Evolutionary conservation across 2,113 vertebrate genomes (phyloP).

Genomic region (Crypturellus undulatus): DNA sequence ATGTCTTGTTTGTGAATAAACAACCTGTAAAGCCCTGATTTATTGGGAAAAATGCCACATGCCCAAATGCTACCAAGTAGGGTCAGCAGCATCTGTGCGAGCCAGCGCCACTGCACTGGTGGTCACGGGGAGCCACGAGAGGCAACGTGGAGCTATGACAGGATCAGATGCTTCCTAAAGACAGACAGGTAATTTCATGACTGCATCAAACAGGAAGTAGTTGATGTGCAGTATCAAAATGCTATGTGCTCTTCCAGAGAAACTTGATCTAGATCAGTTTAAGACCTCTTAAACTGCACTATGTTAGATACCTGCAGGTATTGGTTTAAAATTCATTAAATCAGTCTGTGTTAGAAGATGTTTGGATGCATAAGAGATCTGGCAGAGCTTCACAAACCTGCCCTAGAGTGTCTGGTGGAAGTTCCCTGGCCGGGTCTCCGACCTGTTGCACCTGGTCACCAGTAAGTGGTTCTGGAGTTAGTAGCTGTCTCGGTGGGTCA

Average conservation of each 20-base stretch:
- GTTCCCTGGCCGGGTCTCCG: neutral
- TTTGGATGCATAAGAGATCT: neutral
- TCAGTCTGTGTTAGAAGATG: neutral
- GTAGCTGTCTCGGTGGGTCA: neutral
- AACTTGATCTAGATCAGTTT: neutral
- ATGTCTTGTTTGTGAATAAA: constrained; percentile 9
- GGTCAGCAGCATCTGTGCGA: neutral
- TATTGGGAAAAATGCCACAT: neutral
- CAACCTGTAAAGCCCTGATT: constrained; percentile 7
- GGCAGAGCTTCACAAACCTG: neutral
- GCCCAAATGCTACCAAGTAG: neutral
- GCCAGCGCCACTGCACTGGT: neutral
- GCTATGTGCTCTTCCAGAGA: neutral
- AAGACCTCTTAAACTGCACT: neutral
- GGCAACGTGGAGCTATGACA: neutral
- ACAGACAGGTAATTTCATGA: neutral
- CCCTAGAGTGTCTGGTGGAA: neutral
- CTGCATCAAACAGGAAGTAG: neutral
- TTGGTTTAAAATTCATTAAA: neutral
- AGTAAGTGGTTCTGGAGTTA: neutral
- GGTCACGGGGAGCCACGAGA: neutral
- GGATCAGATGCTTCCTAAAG: neutral
- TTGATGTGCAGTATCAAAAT: neutral
- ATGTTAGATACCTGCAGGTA: neutral
- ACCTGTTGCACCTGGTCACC: neutral